Percentiles rank a stretch among this genome's conserved stretches.
Evolutionary conservation across 2,797 vertebrate genomes (phyloP).

Genomic region (Anguilla obscura): DNA sequence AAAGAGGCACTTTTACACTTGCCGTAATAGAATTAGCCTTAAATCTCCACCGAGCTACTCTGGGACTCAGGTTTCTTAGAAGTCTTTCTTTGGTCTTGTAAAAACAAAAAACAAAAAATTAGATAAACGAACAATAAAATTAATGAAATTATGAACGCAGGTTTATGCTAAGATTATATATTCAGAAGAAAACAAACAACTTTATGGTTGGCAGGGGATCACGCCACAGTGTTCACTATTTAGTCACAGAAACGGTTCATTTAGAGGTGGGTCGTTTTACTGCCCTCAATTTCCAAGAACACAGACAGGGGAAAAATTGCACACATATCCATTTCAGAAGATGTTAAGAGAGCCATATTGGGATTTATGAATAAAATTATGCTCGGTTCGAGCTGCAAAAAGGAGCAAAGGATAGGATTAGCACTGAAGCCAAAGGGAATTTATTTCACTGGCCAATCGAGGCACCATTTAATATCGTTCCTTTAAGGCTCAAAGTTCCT

Average conservation of each 20-base stretch:
- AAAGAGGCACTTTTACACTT: neutral
- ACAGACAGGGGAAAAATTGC: neutral
- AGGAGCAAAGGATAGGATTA: neutral
- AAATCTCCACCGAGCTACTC: neutral
- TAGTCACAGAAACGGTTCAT: neutral
- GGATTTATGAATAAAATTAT: constrained; percentile 12
- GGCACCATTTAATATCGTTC: constrained; percentile 47
- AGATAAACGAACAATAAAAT: neutral
- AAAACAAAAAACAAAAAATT: neutral
- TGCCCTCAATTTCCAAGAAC: neutral
- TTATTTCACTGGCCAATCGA: constrained; percentile 51
- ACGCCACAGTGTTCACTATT: neutral
- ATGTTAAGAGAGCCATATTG: neutral
- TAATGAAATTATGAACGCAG: neutral
- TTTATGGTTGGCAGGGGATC: neutral
- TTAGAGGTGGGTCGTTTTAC: neutral
- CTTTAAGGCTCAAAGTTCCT: constrained; percentile 61
- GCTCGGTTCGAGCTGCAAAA: neutral
- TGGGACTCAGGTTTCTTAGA: neutral
- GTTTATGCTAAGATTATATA: neutral
- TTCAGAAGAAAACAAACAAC: neutral
- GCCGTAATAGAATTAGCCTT: neutral
- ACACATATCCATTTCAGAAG: neutral
- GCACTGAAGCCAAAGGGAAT: constrained; percentile 9
- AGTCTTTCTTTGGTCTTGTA: neutral